Conservation (phyloP, 2,113 vertebrate species). For the Struthio camelus region DNA sequence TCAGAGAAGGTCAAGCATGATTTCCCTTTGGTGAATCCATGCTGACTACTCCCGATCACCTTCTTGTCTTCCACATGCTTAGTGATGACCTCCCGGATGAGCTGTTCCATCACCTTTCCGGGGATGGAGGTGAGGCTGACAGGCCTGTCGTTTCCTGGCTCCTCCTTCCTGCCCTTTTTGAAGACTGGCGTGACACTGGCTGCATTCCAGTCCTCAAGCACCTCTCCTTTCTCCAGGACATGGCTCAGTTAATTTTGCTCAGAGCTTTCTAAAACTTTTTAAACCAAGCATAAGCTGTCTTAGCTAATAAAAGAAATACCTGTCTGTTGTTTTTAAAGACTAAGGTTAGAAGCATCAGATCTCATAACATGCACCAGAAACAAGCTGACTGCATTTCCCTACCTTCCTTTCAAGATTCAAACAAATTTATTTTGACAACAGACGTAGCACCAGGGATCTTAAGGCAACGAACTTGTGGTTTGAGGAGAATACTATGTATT, state of each 20-base stretch:
- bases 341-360: not conserved
- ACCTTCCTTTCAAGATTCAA: not conserved
- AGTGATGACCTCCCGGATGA: too few relatives aligned
- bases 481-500: not conserved
- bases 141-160: too few relatives aligned
- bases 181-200: too few relatives aligned
- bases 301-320: not conserved
- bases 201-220: too few relatives aligned
- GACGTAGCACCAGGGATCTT: not conserved
- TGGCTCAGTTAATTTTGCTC: not conserved
- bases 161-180: too few relatives aligned
- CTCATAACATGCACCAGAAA: not conserved
- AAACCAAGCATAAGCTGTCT: not conserved
- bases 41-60: too few relatives aligned
- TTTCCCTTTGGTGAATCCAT: too few relatives aligned
- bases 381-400: not conserved
- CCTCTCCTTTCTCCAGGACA: too few relatives aligned
- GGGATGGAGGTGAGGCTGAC: too few relatives aligned
- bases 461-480: not conserved
- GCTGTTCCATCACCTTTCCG: too few relatives aligned
- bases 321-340: not conserved
- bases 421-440: not conserved
- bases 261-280: not conserved
- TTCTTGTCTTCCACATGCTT: too few relatives aligned
- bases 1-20: too few relatives aligned